phyloP scores from a whole-genome alignment of 2,797 vertebrate genomes.

The Mormyrus hasselquistii region DNA sequence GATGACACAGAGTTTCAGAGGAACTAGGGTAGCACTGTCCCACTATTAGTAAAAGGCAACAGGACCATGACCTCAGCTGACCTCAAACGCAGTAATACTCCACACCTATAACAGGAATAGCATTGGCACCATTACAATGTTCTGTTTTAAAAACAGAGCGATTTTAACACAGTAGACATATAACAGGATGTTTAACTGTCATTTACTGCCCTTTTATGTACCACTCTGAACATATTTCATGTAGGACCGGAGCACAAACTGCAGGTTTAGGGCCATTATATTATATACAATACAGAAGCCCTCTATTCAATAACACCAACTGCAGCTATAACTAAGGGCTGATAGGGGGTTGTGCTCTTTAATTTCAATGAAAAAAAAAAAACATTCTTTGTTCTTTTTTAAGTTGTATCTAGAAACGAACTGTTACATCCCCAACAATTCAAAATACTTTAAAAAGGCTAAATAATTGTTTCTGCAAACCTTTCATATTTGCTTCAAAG shows the following conservation, averaged over 20 bases:
- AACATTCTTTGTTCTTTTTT: background rate
- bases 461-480: background rate
- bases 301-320: background rate
- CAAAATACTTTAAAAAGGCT: background rate
- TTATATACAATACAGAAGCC: background rate
- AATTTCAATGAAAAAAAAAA: background rate
- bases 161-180: background rate
- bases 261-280: background rate
- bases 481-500: background rate
- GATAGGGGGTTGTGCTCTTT: background rate
- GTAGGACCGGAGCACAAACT: background rate
- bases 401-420: background rate
- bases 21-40: background rate
- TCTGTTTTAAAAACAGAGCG: background rate
- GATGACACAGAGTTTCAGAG: background rate
- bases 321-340: background rate
- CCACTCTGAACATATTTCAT: background rate
- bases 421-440: background rate
- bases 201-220: background rate
- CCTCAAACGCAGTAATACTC: background rate
- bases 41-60: background rate
- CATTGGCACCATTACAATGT: background rate
- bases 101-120: background rate
- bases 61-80: background rate
- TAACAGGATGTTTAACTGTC: background rate